Conservation (phyloP, 2,888 invertebrate genomes). For the Trissolcus japonicus region DNA sequence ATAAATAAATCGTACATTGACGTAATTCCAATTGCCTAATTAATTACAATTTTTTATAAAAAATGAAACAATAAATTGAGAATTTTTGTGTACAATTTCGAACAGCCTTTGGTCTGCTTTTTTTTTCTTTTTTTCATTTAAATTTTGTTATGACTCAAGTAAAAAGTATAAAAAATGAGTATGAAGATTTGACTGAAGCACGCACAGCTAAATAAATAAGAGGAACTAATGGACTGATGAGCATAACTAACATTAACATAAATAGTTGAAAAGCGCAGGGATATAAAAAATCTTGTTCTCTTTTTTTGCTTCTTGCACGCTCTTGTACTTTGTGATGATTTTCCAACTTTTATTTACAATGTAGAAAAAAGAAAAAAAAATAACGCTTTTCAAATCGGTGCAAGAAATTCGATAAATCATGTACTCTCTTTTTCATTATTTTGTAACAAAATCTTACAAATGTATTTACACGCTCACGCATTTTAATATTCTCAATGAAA, state of each 20-base stretch:
- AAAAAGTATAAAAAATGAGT: constrained; percentile 28
- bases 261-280: constrained; percentile 19
- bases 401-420: constrained; percentile 12
- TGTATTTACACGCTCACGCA: constrained; percentile 7
- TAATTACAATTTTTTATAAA: not conserved
- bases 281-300: too few species aligned
- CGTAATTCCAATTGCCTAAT: not conserved
- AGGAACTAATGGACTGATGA: constrained; percentile 26
- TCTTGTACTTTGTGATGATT: not conserved
- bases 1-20: not conserved
- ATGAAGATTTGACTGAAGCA: constrained; percentile 11
- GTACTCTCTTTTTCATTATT: constrained; percentile 17
- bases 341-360: not conserved
- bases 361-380: too few species aligned
- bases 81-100: not conserved
- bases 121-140: not conserved
- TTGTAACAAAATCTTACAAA: constrained; percentile 6
- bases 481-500: constrained; percentile 1
- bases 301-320: not conserved
- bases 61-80: not conserved
- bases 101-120: not conserved
- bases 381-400: not conserved
- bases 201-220: constrained; percentile 23
- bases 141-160: constrained; percentile 14
- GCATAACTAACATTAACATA: constrained; percentile 21